Percentiles rank a stretch among this genome's conserved stretches.
phyloP scores from a whole-genome alignment of 2,113 vertebrate species.

The Xiphophorus couchianus region DNA sequence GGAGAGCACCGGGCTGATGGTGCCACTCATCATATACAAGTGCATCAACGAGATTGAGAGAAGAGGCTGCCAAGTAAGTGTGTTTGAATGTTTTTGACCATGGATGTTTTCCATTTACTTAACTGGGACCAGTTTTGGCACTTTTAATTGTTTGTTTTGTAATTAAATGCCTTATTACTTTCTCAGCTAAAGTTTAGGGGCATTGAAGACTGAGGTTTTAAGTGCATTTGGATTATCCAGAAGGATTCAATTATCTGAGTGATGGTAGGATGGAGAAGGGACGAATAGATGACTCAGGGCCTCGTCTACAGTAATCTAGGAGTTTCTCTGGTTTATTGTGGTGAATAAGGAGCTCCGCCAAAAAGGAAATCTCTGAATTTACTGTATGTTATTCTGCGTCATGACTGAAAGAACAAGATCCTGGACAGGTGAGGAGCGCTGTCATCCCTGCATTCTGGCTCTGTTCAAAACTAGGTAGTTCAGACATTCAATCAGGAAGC shows the following conservation, averaged over 20 bases:
- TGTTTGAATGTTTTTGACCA: neutral
- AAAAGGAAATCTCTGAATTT: neutral
- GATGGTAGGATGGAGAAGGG: neutral
- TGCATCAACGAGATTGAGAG: constrained; percentile 97
- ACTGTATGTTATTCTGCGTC: neutral
- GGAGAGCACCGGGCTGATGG: constrained; percentile 88
- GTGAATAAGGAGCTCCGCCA: neutral
- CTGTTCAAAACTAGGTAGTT: neutral
- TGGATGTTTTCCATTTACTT: neutral
- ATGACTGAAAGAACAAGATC: neutral
- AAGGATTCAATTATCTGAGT: neutral
- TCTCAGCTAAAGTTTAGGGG: neutral
- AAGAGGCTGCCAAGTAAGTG: constrained; percentile 95
- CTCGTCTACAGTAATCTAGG: neutral
- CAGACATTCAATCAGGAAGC: neutral
- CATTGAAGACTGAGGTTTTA: neutral
- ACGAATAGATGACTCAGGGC: neutral
- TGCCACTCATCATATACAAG: constrained; percentile 92
- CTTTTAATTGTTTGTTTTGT: neutral
- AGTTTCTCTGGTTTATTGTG: neutral
- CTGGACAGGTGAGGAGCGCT: neutral
- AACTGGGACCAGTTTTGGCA: neutral
- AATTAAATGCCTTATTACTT: neutral
- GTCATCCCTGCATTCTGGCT: neutral
- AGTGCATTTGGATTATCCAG: neutral